Base-by-base conservation (phyloP, 37 sponge, comb jelly and placozoan species). In the Ianthella basta region DNA sequence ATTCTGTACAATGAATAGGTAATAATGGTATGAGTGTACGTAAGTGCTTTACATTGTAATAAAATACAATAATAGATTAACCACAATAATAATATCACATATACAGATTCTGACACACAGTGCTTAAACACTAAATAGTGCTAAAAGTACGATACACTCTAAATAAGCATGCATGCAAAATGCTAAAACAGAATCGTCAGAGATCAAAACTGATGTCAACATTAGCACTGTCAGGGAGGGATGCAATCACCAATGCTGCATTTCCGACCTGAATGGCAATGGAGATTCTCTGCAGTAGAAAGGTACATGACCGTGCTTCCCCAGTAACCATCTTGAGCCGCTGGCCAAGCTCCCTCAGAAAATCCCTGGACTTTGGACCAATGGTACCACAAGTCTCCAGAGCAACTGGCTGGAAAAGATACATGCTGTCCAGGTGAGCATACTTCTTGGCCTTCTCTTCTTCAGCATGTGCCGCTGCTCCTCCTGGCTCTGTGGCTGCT, bases 251-350 rank as follows among this genome's bases (percentile, higher is more conserved):
- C 4, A 24, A 54, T 23, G 56, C 34, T 21, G 68, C 67, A 38
- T 83, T 83, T 0, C 83, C 83, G 38, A 50, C 3, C 27, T 83
- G 83, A 25, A 83, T 55, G 29, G 64, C 69, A 38, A 83, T 40
- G 21, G 65, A 34, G 5, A 83, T 8, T 23, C 68, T 16, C 24
- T 38, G 65, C 33, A 83, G 1, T 13, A 83, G 66, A 37, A 44
- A 83, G 29, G 20, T n/a, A 41, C 18, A 64, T 1, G 83, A 61
- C 24, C 38, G 21, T 12, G 65, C 40, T 30, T 83, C 83, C n/a
- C 69, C 69, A 35, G 83, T 38, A 50, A 25, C 30, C 4, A 40
- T 30, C 67, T 21, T 63, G 50, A 83, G 13, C 0, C 54, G 83
- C 14, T 37, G 8, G 4, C 68, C 69, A 15, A 82, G 60, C 23